Evolutionary conservation across 1,140 invertebrate genomes (phyloP), one percentile per base, ranked within the genome.

Genomic region (Drosophila burlai): DNA sequence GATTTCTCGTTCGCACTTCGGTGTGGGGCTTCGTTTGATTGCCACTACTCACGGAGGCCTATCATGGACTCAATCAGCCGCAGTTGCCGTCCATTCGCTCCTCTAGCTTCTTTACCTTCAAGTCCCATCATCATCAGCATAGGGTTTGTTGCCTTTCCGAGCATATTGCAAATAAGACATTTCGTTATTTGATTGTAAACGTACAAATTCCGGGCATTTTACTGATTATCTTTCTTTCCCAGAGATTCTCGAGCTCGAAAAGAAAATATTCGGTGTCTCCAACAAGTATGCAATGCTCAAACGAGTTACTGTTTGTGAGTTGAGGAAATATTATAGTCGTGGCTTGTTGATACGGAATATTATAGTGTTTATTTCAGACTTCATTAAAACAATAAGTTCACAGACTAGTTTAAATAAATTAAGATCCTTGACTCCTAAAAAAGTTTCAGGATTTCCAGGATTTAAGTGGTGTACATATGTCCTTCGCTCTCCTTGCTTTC

Each of bases 11-110:
- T 87, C 38, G 69, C 76, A 86, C 76, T 76, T 80, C 24, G 76
- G 75, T 43, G 59, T 58, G 74, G 78, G 83, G 83, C 59, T 87
- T 87, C 83, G 55, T 76, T 83, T 87, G 83, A 87, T 86, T 86
- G 83, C 58, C 83, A 69, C 45, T 76, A 77, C 83, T 83, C 80
- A 85, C 83, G 75, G 62, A 71, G 60, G 38, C 66, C 72, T 61
- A 76, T 77, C 49, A 58, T 57, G 65, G 21, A 52, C 77, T 67
- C 58, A 71, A 47, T 71, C 71, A 79, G 58, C 66, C 45, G 50
- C 54, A 63, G 29, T 61, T 60, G 59, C 38, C 68, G 64, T 49
- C 55, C 58, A 43, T 43, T 66, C 34, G 42, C 38, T 46, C 31
- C 61, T 16, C 29, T 46, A 52, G 42, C n/a, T 24, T 16, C 50